Base-by-base conservation (phyloP, 1,140 invertebrate species). In the Eumaeus atala region DNA sequence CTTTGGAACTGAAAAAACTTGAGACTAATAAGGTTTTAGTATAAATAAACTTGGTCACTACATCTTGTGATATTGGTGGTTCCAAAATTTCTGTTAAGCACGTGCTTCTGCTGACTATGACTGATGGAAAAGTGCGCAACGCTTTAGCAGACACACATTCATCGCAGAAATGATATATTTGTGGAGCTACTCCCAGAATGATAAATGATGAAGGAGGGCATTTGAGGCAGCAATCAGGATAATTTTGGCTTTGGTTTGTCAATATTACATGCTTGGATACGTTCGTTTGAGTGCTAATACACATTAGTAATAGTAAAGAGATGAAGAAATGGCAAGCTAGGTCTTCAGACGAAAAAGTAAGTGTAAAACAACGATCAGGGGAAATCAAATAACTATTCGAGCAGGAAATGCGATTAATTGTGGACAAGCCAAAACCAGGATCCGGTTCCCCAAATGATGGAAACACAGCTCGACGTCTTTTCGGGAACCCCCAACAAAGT, bases 401-500 rank as follows among this genome's bases (percentile, higher is more conserved):
- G 61, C 10, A 44, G 6, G 50, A 67, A 38, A 50, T 72, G 50
- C 58, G 61, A 12, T 42, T 74, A 8, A 44, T 74, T 28, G 62
- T 83, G 1, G 78, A 84, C 58, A 62, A 61, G 38, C 71, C 71
- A 3, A 28, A 51, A 79, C 70, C 21, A 28, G 21, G 21, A 6
- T 28, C 2, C 6, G 21, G 21, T 28, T 28, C 21, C 2, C 6
- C 21, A 8, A 84, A 83, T 59, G 72, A 81, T 58, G 75, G 81
- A 33, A 86, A 81, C 33, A 61, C 59, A 9, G 55, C 64, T 37
- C 59, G 75, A 34, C 60, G 71, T 18, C 77, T 79, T 70, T 77
- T 82, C 62, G 37, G 55, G 40, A 68, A 77, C 53, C 10, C 67
- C 33, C 49, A 61, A 18, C 35, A 64, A 14, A 51, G 47, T 47